Base-by-base conservation (phyloP, 2,888 invertebrate species). In the Bugula neritina region DNA sequence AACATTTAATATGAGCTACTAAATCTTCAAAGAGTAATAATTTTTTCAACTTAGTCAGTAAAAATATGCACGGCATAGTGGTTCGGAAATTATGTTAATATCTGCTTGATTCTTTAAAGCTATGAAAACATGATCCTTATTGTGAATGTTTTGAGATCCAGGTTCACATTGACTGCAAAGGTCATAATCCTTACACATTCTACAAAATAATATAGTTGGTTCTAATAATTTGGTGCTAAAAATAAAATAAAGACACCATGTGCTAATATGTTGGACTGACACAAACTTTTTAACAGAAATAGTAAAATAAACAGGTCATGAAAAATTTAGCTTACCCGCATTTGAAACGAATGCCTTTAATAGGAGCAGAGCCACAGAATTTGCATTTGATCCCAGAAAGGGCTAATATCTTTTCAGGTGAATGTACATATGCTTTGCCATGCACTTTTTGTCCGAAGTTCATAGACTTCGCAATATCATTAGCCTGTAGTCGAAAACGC, bases 151-250 rank as follows among this genome's bases (percentile, higher is more conserved):
- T n/a, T 63, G 25, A 3, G 63, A 63, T 2, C 5, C 13, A 3
- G 3, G 5, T 31, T 63, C 63, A 31, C 63, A 63, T 25, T 34
- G 27, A n/a, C 10, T 13, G 31, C 63, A 63, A 13, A 63, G 27
- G n/a, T 63, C 63, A n/a, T 63, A 63, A 31, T 63, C 34, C 63
- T 31, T 25, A 31, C 63, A 63, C 63, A 63, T 63, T 34, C 63
- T 63, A 31, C n/a, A 63, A 5, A 27, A 63, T 57, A 25, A 57
- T 10, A 57, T 57, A 57, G 23, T 21, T 17, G 10, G 52, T 17
- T 21, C 10, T 21, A 52, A n/a, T n/a, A n/a, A n/a, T n/a, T n/a
- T n/a, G n/a, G n/a, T n/a, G n/a, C n/a, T n/a, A n/a, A n/a, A n/a
- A n/a, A n/a, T n/a, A n/a, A n/a, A n/a, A n/a, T n/a, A n/a, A n/a